Conservation (phyloP, 2,888 invertebrate species). For the Cristatella mucedo region DNA sequence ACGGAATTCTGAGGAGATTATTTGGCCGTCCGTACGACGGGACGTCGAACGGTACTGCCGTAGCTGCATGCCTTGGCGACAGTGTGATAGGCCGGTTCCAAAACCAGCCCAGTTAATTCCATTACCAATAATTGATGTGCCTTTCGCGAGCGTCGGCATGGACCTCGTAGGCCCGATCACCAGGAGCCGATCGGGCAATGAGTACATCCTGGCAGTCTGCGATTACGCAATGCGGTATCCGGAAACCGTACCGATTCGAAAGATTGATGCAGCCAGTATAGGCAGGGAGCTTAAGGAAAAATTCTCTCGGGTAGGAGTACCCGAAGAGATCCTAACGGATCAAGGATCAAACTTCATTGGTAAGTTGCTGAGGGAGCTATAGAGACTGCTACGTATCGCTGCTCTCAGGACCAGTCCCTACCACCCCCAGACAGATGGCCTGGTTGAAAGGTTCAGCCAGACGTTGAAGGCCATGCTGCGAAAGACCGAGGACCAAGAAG, state of each 20-base stretch:
- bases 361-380: constrained; percentile 13
- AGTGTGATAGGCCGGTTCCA: too few relatives aligned
- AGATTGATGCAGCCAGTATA: constrained; percentile 14
- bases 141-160: constrained; percentile 13
- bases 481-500: constrained; percentile 12
- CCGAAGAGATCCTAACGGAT: constrained; percentile 14
- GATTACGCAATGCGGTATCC: constrained; percentile 17
- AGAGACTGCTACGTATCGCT: constrained; percentile 12
- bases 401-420: constrained; percentile 12
- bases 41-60: constrained; percentile 13
- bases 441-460: constrained; percentile 15
- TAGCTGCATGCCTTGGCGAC: constrained; percentile 15
- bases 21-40: constrained; percentile 14
- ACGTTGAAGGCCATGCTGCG: constrained; percentile 15
- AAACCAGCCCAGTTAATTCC: too few relatives aligned
- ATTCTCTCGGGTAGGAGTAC: constrained; percentile 13
- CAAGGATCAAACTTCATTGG: constrained; percentile 15
- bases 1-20: constrained; percentile 12
- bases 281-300: constrained; percentile 15
- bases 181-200: constrained; percentile 13
- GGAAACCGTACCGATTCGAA: constrained; percentile 14
- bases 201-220: constrained; percentile 14
- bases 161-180: constrained; percentile 15
- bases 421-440: constrained; percentile 14
- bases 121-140: constrained; percentile 15